Evolutionary conservation across 2,113 vertebrate species (phyloP), one percentile per base, ranked within the genome.

Genomic region (Strix uralensis): DNA sequence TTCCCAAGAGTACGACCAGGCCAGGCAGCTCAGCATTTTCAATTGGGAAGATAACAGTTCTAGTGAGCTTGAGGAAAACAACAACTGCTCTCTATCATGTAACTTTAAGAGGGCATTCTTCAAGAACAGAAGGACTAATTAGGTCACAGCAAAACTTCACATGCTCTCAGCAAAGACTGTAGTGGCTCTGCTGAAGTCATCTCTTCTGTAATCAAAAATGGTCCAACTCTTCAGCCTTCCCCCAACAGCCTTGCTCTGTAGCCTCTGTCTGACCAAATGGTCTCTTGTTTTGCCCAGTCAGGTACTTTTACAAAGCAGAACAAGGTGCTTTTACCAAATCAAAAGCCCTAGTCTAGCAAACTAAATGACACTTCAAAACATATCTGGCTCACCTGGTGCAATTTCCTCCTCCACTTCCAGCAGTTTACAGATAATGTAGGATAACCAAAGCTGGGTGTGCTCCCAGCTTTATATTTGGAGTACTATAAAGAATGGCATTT

Each of bases 21-120:
- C 63, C 88, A 96, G 92, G 81, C 46, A 96, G 84, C 65, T 30
- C 42, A 93, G 92, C 55, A 87, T 92, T 94, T 94, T 92, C 65
- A 96, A 73, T 17, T 34, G 85, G 92, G 93, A 94, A 89, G 57
- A 5, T 5, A 96, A 38, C 47, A 84, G 46, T 90, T 90, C 74
- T 75, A 94, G 72, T 42, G 49, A 97, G 86, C 85, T 69, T 82
- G 81, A 95, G 38, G 66, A 85, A 94, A 93, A 90, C 61, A 94
- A 65, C 34, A 58, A 96, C 20, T 86, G 63, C 90, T 89, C 93
- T 94, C 90, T 72, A 70, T 32, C 62, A 30, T 13, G 13, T 42
- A 95, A 96, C 72, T 96, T 96, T 75, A 75, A 26, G 20, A 89
- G 63, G 90, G 55, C 2, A 1, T n/a, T 80, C 95, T 87, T 86